Percentiles rank a stretch among this genome's conserved stretches.
These are phyloP conservation scores for Buathra laborator DNA, from an alignment of 2,888 invertebrate species.

Conservation along the genomic window DNA sequence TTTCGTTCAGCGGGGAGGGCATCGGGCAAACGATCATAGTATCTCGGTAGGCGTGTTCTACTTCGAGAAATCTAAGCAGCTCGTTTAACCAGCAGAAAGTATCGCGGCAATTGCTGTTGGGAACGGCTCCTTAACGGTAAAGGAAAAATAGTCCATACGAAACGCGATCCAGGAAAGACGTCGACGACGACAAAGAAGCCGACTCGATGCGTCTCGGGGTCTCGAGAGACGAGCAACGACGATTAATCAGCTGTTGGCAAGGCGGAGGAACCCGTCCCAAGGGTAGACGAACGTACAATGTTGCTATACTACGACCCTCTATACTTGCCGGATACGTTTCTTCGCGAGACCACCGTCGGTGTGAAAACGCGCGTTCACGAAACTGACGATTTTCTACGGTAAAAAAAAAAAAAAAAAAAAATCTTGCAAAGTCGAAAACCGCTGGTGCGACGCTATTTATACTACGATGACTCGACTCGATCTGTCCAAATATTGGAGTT, in stretches of 20 bases:
- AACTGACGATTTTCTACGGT: slow-evolving; percentile 46
- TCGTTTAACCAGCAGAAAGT: slow-evolving; percentile 34
- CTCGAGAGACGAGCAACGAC: slow-evolving; percentile 80
- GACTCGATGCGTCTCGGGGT: slow-evolving; percentile 80
- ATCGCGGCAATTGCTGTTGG: slow-evolving; percentile 43
- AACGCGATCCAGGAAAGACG: slow-evolving; percentile 75
- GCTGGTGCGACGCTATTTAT: slow-evolving; percentile 48
- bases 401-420: not conserved
- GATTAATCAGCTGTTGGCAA: slow-evolving; percentile 85
- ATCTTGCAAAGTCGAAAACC: not conserved
- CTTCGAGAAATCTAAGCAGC: slow-evolving; percentile 11
- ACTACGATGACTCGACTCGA: slow-evolving; percentile 77
- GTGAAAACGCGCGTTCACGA: slow-evolving; percentile 50
- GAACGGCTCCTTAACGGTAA: slow-evolving; percentile 74
- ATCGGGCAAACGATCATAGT: slow-evolving; percentile 15
- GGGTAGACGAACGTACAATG: slow-evolving; percentile 79
- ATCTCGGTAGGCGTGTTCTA: slow-evolving; percentile 23
- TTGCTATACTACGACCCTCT: slow-evolving; percentile 74
- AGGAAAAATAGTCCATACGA: slow-evolving; percentile 79
- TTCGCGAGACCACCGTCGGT: slow-evolving; percentile 41
- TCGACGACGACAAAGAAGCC: slow-evolving; percentile 81
- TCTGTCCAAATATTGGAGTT: slow-evolving; percentile 83
- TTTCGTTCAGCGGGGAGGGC: slow-evolving; percentile 32
- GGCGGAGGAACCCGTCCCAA: slow-evolving; percentile 80
- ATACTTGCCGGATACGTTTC: slow-evolving; percentile 49